Evolutionary conservation across 2,888 invertebrate genomes (phyloP), one percentile per base, ranked within the genome.

Genomic region (Cephus spinipes): DNA sequence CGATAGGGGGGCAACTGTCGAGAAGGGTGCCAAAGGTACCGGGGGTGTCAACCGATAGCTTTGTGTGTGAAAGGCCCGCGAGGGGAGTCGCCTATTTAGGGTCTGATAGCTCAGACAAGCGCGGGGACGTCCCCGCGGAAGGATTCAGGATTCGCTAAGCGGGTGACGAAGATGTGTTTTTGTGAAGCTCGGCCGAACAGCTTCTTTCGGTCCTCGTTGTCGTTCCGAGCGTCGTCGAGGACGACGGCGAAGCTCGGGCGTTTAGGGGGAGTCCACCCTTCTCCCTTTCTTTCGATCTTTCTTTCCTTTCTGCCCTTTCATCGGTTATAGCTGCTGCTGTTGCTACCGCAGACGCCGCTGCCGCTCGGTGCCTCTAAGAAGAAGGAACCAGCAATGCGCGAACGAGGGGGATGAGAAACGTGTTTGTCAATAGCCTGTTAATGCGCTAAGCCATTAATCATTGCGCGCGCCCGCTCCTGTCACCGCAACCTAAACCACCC

Each of bases 371-470:
- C 80, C 77, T 69, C 74, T 15, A 34, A 76, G 76, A 74, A 76
- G 77, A 80, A 79, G 76, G 69, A 30, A 32, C 69, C 31, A 32
- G 69, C 69, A 69, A 69, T 69, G 69, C 33, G 79, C 33, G 76
- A 36, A 36, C 69, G 79, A 69, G 80, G 55, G 77, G 87, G 77
- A 88, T 87, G 88, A 87, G 88, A 87, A 89, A 89, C 89, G 88
- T 89, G 92, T 91, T 91, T 91, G 92, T 92, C 92, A 92, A 92
- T 92, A 90, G 91, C 87, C 89, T 88, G 92, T 91, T 92, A 92
- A 92, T 92, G 92, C 90, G 87, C 90, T 91, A 90, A 91, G 91
- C 91, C 92, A 92, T 92, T 92, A 92, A 92, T 92, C 92, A 92
- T 92, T 91, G 89, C 88, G 87, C 83, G 86, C 86, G 88, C 80